Percentiles rank a stretch among this genome's conserved stretches.
phyloP scores from a whole-genome alignment of 2,888 invertebrate species.

The Herminia tarsipennalis region DNA sequence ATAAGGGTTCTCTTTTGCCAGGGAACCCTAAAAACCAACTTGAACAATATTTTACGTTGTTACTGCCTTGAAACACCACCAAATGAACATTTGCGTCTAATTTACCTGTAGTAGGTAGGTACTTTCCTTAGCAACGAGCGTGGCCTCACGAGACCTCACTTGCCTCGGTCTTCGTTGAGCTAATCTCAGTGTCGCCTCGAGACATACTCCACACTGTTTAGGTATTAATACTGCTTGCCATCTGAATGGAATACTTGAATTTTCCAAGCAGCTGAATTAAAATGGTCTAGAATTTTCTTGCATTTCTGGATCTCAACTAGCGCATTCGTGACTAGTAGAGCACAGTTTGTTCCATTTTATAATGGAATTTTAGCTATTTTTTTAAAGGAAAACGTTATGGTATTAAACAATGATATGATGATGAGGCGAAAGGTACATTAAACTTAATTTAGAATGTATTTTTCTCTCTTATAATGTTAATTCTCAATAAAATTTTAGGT shows the following conservation, averaged over 20 bases:
- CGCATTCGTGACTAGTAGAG: neutral
- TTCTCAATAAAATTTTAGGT: constrained; percentile 26
- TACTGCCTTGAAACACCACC: neutral
- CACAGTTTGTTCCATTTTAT: neutral
- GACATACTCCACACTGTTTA: constrained; percentile 48
- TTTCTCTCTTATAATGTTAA: constrained; percentile 22
- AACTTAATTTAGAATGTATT: too few relatives aligned
- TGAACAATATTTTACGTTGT: neutral
- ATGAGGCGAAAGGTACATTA: too few relatives aligned
- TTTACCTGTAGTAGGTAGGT: constrained; percentile 17
- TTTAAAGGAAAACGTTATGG: too few relatives aligned
- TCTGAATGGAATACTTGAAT: constrained; percentile 42
- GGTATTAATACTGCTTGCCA: constrained; percentile 47
- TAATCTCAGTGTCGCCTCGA: constrained; percentile 55
- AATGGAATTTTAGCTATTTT: neutral
- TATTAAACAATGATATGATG: too few relatives aligned
- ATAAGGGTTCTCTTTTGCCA: too few relatives aligned
- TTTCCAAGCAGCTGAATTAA: constrained; percentile 35
- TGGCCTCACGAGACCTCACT: constrained; percentile 20
- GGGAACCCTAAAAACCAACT: neutral
- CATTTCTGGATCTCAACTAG: constrained; percentile 10
- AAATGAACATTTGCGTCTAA: constrained; percentile 16
- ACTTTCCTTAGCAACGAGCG: constrained; percentile 11
- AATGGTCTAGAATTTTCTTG: constrained; percentile 33
- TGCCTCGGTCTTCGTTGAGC: constrained; percentile 30